These are phyloP conservation scores for Caligus rogercresseyi DNA, from an alignment of 1,140 invertebrate genomes.

Conservation along the genomic window DNA sequence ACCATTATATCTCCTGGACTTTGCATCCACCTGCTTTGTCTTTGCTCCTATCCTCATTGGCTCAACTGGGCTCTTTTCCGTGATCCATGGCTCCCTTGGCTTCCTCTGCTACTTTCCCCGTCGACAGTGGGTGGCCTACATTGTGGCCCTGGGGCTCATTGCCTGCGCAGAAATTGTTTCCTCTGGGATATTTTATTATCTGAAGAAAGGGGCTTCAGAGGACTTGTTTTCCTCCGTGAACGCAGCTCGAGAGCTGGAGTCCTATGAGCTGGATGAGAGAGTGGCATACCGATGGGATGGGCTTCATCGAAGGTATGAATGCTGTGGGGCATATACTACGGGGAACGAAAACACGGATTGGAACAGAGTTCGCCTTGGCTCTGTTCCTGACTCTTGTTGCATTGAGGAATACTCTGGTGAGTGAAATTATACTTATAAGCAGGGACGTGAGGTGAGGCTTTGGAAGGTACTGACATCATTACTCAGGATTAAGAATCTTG, in stretches of 20 bases:
- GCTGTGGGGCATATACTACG: not conserved
- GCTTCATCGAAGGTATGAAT: not conserved
- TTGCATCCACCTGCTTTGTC: not conserved
- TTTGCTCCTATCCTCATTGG: not conserved
- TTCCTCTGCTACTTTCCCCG: not conserved
- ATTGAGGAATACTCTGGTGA: not conserved
- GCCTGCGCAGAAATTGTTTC: not conserved
- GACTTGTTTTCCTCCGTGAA: not conserved
- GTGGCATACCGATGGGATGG: not conserved
- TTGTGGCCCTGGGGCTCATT: not conserved
- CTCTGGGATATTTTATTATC: not conserved
- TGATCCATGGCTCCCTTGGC: not conserved
- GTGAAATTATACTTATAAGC: too few species aligned
- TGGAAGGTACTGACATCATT: too few species aligned
- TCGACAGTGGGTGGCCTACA: not conserved
- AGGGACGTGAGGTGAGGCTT: too few species aligned
- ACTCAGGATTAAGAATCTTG: too few species aligned
- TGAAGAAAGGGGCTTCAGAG: not conserved
- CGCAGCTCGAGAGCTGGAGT: not conserved
- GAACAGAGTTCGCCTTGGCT: not conserved
- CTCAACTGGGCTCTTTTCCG: not conserved
- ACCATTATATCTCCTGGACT: not conserved
- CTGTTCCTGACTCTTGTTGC: not conserved
- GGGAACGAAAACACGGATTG: not conserved
- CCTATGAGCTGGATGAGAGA: not conserved